A percentile compares a stretch with the other conserved stretches of the same genome.
Conservation (phyloP, 2,113 vertebrate genomes). For the Nibea coibor region DNA sequence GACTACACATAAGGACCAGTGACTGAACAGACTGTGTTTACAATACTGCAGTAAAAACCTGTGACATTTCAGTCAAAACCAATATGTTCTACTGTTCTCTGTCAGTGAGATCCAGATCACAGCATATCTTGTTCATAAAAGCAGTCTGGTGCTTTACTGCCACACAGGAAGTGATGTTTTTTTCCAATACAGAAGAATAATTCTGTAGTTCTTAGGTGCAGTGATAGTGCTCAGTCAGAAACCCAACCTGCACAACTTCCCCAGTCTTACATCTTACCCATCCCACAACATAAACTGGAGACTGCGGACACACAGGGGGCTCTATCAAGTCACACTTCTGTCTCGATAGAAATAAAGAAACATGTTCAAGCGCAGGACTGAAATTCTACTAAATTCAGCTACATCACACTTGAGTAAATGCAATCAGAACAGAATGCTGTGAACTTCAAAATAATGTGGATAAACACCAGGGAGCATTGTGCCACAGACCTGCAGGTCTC, state of each 20-base stretch:
- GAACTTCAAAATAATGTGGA: conserved; percentile 34
- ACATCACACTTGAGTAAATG: conserved; percentile 37
- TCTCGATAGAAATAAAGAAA: background rate
- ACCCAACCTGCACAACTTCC: background rate
- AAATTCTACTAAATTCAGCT: conserved; percentile 27
- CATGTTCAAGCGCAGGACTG: background rate
- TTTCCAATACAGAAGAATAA: background rate
- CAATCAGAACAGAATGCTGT: conserved; percentile 17
- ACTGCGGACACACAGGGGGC: background rate
- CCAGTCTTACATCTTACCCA: too few relatives aligned
- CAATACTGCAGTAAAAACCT: conserved; percentile 31
- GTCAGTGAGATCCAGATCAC: conserved; percentile 23
- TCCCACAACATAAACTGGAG: background rate
- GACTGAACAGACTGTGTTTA: conserved; percentile 57
- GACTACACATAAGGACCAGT: conserved; percentile 13
- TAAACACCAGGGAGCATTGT: conserved; percentile 31
- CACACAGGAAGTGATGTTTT: background rate
- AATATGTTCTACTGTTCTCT: conserved; percentile 47
- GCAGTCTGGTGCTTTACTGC: background rate
- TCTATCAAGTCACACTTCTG: background rate
- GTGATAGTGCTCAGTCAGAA: too few relatives aligned
- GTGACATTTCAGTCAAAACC: conserved; percentile 51
- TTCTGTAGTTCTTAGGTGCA: background rate
- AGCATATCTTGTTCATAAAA: conserved; percentile 1
- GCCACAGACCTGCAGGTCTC: conserved; percentile 22